Base-by-base conservation (phyloP, 1,140 invertebrate genomes). In the Coptotermes formosanus region DNA sequence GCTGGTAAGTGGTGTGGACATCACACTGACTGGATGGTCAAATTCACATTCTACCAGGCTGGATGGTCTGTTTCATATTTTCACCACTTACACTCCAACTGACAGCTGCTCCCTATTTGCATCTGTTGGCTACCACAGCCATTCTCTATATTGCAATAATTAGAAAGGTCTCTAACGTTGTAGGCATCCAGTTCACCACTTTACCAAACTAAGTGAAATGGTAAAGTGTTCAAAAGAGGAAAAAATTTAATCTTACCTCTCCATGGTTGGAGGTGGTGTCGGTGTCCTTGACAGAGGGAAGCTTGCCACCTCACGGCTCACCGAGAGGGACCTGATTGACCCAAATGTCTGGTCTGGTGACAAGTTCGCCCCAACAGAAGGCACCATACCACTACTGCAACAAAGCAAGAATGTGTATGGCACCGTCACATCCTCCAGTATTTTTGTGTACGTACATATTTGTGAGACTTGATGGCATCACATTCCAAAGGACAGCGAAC, bases 211-310 rank as follows among this genome's bases (percentile, higher is more conserved):
- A 48, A 48, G 45, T 12, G 45, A 7, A 12, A 48, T 48, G 45
- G 1, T 48, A 16, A 48, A 48, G 45, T 48, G 45, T 48, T 48
- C 14, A 6, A 16, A 48, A 2, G 45, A 48, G 52, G 19, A 19
- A 55, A 21, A 16, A 55, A 21, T 19, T 55, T 21, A 16, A 8
- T 19, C 16, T 52, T 84, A 55, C 83, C 83, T 84, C 19, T 84
- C 83, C 30, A 32, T 32, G 16, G 43, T 32, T 8, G 83, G 83
- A 19, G 94, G 94, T 81, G 95, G 95, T 85, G 94, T 94, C 11
- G 94, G 94, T 55, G 94, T 95, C 83, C 95, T 92, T 30, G 95
- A 95, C n/a, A 95, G 89, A 30, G 95, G 95, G 88, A 95, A 95
- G 89, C 95, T 95, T 87, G 95, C 95, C n/a, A 95, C 94, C 90